These are phyloP conservation scores for Diarsia mendica DNA, from an alignment of 2,888 invertebrate genomes.

Conservation along the genomic window DNA sequence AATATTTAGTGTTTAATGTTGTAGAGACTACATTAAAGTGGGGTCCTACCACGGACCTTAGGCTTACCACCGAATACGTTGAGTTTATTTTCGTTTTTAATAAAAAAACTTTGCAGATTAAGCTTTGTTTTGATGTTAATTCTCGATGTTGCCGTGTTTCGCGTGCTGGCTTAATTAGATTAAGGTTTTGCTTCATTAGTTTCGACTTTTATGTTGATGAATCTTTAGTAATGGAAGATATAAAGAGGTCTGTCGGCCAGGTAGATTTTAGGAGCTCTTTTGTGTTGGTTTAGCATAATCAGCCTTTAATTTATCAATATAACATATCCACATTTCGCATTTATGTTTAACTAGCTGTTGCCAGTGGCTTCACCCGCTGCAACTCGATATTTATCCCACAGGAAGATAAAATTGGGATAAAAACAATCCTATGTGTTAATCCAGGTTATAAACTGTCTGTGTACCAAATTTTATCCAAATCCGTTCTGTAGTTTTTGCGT, in stretches of 20 bases:
- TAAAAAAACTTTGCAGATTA: constrained; percentile 56
- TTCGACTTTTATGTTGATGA: constrained; percentile 40
- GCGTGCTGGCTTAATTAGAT: constrained; percentile 37
- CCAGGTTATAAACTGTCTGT: too few species aligned
- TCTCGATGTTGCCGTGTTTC: constrained; percentile 38
- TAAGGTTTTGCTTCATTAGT: constrained; percentile 31
- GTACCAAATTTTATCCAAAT: too few species aligned
- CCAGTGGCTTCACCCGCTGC: too few species aligned
- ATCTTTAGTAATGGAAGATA: constrained; percentile 16
- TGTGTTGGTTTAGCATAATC: neutral
- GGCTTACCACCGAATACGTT: constrained; percentile 67
- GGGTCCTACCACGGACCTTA: constrained; percentile 54
- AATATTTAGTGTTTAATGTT: constrained; percentile 68
- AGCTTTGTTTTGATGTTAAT: constrained; percentile 49
- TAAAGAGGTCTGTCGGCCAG: neutral
- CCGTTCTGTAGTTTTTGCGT: too few species aligned
- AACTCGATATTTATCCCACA: too few species aligned
- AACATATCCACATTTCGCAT: too few species aligned
- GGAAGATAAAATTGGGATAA: too few species aligned
- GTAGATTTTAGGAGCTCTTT: neutral
- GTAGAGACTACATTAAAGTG: constrained; percentile 72
- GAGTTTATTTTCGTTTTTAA: constrained; percentile 60
- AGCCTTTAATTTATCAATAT: neutral
- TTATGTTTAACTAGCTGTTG: too few species aligned
- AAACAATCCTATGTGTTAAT: too few species aligned